Base-by-base conservation (phyloP, 2,888 invertebrate genomes). In the Morinoia aosen region DNA sequence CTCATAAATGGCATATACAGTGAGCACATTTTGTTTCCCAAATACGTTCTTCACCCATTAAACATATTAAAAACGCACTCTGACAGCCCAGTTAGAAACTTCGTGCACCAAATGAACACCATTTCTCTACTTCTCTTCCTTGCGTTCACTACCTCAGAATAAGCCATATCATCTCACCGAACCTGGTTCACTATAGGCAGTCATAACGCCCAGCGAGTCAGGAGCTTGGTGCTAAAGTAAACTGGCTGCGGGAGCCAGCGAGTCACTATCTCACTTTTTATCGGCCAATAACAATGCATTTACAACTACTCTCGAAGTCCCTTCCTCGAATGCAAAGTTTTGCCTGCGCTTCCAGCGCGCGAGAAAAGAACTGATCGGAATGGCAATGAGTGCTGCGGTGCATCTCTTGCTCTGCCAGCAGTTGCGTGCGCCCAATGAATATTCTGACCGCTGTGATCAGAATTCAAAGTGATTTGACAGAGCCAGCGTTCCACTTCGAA, bases 221-320 rank as follows among this genome's bases (percentile, higher is more conserved):
- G 61, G 25, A 76, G 76, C 76, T 2, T 1, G 33, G 33, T 76
- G 33, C 76, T 3, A 10, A 10, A 76, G 76, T 33, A 33, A 76
- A 33, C 76, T 33, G 33, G 76, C 7, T 76, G 76, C 7, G 76
- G 76, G 76, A 10, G 33, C 76, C 76, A 76, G 12, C 76, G 40
- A 48, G 90, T 90, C 90, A 16, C 90, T 90, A 48, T 48, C 25
- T 90, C 90, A 90, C 90, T 90, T 90, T 90, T 90, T 90, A 90
- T 90, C 40, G 40, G 90, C 90, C 90, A 90, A 90, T 90, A 90
- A 90, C 48, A 90, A 90, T 90, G 90, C 90, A 90, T 40, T 90
- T 90, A 48, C 90, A 48, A 40, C 90, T 40, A 39, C 90, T 76
- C 76, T 76, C 33, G 2, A 33, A 90, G 39, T 48, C 40, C 48